Base-by-base conservation (phyloP, 2,113 vertebrate genomes). In the Odontophorus gujanensis region DNA sequence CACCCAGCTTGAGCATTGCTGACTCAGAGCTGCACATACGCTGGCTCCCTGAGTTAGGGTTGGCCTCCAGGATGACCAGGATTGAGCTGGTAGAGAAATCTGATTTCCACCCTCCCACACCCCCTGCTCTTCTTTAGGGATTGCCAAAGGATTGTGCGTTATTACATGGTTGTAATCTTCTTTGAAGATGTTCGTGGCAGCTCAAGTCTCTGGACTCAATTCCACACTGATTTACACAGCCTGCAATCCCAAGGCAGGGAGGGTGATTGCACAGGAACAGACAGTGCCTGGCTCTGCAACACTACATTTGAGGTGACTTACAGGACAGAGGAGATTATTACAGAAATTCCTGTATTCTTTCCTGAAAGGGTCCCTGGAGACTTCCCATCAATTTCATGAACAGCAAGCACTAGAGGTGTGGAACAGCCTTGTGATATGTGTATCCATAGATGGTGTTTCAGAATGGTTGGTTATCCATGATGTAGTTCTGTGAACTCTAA, bases 141-240 rank as follows among this genome's bases (percentile, higher is more conserved):
- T 97, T 96, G 94, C 50, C 73, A 91, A 87, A 93, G 95, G 96
- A 96, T 97, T 96, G 94, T 74, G 50, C 6, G 4, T 94, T 97
- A 97, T 97, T 96, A 96, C 95, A 96, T 92, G 88, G 80, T 55
- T 92, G 81, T 96, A 97, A 96, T 97, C 93, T 95, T 94, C 95
- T 96, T 96, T 92, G 82, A 94, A 96, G 91, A 94, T 96, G 95
- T 92, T 96, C 1, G 24, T 96, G 87, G 91, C 87, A 96, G 84
- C 91, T 96, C 91, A 97, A 89, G 90, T 86, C 93, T 92, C 85
- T 0, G 15, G 89, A 92, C 92, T 96, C 92, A 96, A 92, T 96
- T 97, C 95, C 1, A 0, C 69, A 57, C 79, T 92, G 92, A 90
- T 92, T 96, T 94, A 83, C 69, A 84, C 71, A 82, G 87, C 83